phyloP scores from a whole-genome alignment of 2,888 invertebrate genomes.

The Drosophila dives region DNA sequence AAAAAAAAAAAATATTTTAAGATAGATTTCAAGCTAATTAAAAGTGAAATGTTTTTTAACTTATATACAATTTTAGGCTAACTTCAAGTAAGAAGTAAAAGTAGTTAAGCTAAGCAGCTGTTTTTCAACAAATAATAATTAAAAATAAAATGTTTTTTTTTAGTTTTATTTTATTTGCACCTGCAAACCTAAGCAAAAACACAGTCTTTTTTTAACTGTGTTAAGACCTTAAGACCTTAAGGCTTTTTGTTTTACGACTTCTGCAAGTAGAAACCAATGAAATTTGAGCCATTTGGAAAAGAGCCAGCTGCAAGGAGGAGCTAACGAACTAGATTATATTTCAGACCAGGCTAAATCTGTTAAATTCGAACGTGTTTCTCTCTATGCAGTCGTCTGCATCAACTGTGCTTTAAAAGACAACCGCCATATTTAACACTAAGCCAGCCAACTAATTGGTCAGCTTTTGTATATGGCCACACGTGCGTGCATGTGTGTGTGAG shows the following conservation, averaged over 20 bases:
- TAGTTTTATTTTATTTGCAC: too few relatives aligned
- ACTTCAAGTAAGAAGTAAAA: neutral
- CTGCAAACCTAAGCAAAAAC: neutral
- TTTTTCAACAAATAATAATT: neutral
- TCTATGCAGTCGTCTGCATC: constrained; percentile 7
- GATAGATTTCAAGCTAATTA: neutral
- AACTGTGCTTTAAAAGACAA: constrained; percentile 36
- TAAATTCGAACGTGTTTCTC: constrained; percentile 20
- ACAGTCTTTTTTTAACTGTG: neutral
- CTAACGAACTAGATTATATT: constrained; percentile 67
- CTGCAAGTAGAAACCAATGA: constrained; percentile 10
- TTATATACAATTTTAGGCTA: neutral
- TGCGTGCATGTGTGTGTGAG: neutral
- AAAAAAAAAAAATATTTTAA: too few relatives aligned
- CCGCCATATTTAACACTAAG: constrained; percentile 34
- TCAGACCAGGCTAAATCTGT: constrained; percentile 25
- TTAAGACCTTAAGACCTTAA: constrained; percentile 12
- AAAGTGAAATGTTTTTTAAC: neutral
- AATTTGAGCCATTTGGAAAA: constrained; percentile 31
- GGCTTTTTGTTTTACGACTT: constrained; percentile 27
- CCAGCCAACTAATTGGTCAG: constrained; percentile 55
- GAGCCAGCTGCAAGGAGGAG: constrained; percentile 55
- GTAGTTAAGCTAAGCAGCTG: neutral
- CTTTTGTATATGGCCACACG: constrained; percentile 21
- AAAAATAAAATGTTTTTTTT: neutral